Conservation (phyloP, 2,888 invertebrate species). For the Criorhina ranunculi region DNA sequence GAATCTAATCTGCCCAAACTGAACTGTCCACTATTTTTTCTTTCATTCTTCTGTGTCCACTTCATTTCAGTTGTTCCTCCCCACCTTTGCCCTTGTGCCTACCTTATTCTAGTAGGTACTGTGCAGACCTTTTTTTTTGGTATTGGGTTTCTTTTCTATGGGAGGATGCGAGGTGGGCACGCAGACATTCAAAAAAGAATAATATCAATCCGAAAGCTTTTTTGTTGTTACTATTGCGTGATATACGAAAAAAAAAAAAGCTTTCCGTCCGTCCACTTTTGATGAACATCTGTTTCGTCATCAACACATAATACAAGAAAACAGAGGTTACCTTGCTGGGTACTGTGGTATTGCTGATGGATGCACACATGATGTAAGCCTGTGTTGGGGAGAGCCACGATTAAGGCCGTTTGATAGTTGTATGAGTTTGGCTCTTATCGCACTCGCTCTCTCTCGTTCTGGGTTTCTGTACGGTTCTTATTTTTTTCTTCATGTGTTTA, state of each 20-base stretch:
- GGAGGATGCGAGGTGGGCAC: slow-evolving; percentile 49
- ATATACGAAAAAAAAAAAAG: slow-evolving; percentile 48
- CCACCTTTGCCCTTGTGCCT: slow-evolving; percentile 8
- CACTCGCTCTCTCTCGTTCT: slow-evolving; percentile 17
- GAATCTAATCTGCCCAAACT: slow-evolving; percentile 71
- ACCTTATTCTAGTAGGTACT: slow-evolving; percentile 38
- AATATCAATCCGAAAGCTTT: slow-evolving; percentile 65
- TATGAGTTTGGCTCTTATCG: slow-evolving; percentile 15
- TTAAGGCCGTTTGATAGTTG: slow-evolving; percentile 4
- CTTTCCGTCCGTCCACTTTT: slow-evolving; percentile 61
- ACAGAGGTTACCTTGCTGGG: slow-evolving; percentile 39
- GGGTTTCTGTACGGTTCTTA: slow-evolving; percentile 33
- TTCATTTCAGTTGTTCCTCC: slow-evolving; percentile 37
- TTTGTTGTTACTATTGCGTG: slow-evolving; percentile 64
- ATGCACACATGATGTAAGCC: slow-evolving; percentile 17
- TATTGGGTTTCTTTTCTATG: slow-evolving; percentile 33
- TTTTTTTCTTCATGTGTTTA: slow-evolving; percentile 53
- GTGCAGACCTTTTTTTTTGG: slow-evolving; percentile 21
- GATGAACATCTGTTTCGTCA: slow-evolving; percentile 77
- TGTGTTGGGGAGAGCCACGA: slow-evolving; percentile 35
- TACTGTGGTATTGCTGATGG: slow-evolving; percentile 15
- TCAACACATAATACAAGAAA: slow-evolving; percentile 59
- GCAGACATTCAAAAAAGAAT: slow-evolving; percentile 47
- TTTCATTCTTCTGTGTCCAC: slow-evolving; percentile 23
- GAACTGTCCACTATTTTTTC: slow-evolving; percentile 64